These are phyloP conservation scores for Epirrhoe alternata DNA, from an alignment of 2,888 invertebrate genomes.

Conservation along the genomic window DNA sequence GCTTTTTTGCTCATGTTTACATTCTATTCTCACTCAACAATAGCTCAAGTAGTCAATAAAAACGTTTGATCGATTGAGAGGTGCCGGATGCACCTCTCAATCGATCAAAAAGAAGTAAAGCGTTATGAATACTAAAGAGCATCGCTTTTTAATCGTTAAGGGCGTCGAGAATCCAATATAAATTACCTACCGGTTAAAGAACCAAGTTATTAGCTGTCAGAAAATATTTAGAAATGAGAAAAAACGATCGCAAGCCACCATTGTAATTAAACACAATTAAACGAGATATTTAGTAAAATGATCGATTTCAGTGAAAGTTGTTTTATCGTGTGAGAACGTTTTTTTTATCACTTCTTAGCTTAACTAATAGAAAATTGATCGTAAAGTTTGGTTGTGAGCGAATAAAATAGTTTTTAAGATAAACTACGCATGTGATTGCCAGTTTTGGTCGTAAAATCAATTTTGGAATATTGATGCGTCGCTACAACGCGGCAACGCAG, in stretches of 20 bases:
- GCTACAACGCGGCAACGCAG: constrained; percentile 56
- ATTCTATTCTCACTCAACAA: constrained; percentile 61
- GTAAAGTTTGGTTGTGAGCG: constrained; percentile 58
- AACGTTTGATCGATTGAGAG: constrained; percentile 72
- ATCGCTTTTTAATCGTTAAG: constrained; percentile 66
- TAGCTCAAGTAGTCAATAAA: constrained; percentile 67
- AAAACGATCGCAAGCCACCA: constrained; percentile 55
- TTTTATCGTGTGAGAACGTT: constrained; percentile 65
- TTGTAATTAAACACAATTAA: constrained; percentile 61
- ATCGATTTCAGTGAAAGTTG: constrained; percentile 62
- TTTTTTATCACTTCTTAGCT: constrained; percentile 67
- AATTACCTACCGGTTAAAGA: constrained; percentile 75
- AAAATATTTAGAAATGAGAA: constrained; percentile 61
- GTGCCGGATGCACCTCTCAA: constrained; percentile 65
- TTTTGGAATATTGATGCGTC: constrained; percentile 65
- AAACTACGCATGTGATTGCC: constrained; percentile 64
- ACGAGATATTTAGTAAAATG: constrained; percentile 61
- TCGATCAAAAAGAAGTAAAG: constrained; percentile 38
- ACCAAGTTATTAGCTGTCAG: constrained; percentile 71
- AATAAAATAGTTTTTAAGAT: constrained; percentile 56
- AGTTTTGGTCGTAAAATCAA: constrained; percentile 60
- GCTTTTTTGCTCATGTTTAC: constrained; percentile 58
- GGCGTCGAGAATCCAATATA: constrained; percentile 75
- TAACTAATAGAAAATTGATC: constrained; percentile 63
- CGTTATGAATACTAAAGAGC: constrained; percentile 61